These are phyloP conservation scores for Psix sp. DNA, from an alignment of 1,140 invertebrate species.

Conservation along the genomic window DNA sequence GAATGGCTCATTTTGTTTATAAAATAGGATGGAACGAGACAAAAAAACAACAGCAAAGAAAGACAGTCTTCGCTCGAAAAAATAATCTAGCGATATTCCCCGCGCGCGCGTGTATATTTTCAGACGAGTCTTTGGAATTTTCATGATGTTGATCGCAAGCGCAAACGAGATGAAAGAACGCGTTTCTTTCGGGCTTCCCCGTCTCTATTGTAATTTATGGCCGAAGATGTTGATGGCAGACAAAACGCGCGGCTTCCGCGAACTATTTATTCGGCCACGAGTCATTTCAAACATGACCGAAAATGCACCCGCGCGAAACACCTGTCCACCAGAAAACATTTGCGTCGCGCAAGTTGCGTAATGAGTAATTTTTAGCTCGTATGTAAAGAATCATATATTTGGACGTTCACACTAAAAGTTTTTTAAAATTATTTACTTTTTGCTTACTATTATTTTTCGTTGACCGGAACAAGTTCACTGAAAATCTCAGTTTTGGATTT, in stretches of 20 bases:
- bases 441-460: too few relatives aligned
- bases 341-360: conserved; percentile 65
- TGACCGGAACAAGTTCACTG: too few relatives aligned
- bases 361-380: conserved; percentile 71
- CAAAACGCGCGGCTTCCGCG: conserved; percentile 27
- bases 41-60: conserved; percentile 1
- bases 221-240: conserved; percentile 11
- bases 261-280: conserved; percentile 46
- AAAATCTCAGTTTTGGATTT: too few relatives aligned
- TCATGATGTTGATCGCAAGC: conserved; percentile 65
- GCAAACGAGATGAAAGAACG: conserved; percentile 24
- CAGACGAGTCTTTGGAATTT: conserved; percentile 67
- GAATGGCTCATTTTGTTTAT: too few relatives aligned
- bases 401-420: conserved; percentile 32
- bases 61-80: too few relatives aligned
- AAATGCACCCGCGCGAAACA: conserved; percentile 57
- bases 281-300: conserved; percentile 42
- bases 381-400: too few relatives aligned
- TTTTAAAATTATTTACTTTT: too few relatives aligned
- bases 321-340: conserved; percentile 60
- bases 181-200: conserved; percentile 14
- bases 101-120: conserved; percentile 68
- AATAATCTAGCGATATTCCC: conserved; percentile 30
- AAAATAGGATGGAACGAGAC: neutral
- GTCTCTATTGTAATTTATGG: conserved; percentile 20